Conservation (phyloP, 64 coral and sea anemone species). For the Anthopleura sola region DNA sequence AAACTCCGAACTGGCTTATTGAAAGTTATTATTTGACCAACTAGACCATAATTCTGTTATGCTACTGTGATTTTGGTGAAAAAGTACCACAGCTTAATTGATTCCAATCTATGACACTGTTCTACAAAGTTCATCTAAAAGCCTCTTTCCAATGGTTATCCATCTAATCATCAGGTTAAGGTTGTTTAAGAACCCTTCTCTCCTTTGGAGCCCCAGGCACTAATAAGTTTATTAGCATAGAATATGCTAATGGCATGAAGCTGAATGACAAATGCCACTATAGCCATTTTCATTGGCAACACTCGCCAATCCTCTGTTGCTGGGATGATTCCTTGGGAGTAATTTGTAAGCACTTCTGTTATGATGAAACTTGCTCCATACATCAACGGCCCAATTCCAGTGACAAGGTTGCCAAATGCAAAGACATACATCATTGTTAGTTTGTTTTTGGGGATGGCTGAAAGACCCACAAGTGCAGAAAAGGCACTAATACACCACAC, state of each 20-base stretch:
- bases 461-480: constrained; percentile 67
- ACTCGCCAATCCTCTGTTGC: constrained; percentile 31
- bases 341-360: constrained; percentile 29
- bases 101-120: too few species aligned
- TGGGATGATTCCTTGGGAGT: constrained; percentile 27
- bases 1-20: too few species aligned
- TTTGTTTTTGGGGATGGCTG: constrained; percentile 85
- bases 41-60: too few species aligned
- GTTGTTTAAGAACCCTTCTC: constrained; percentile 63
- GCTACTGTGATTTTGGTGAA: too few species aligned
- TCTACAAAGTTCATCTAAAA: too few species aligned
- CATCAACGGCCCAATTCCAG: constrained; percentile 69
- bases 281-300: constrained; percentile 72
- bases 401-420: constrained; percentile 62
- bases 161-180: not conserved
- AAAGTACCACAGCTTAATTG: too few species aligned
- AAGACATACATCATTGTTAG: constrained; percentile 54
- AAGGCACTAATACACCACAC: constrained; percentile 67
- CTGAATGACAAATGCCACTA: constrained; percentile 79
- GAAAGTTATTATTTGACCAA: too few species aligned
- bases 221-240: constrained; percentile 77
- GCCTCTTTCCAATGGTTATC: too few species aligned
- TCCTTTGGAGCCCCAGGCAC: constrained; percentile 78
- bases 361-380: constrained; percentile 65
- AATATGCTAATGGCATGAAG: constrained; percentile 69